Evolutionary conservation across 2,888 invertebrate genomes (phyloP).

Genomic region (Leptinotarsa haldemani): DNA sequence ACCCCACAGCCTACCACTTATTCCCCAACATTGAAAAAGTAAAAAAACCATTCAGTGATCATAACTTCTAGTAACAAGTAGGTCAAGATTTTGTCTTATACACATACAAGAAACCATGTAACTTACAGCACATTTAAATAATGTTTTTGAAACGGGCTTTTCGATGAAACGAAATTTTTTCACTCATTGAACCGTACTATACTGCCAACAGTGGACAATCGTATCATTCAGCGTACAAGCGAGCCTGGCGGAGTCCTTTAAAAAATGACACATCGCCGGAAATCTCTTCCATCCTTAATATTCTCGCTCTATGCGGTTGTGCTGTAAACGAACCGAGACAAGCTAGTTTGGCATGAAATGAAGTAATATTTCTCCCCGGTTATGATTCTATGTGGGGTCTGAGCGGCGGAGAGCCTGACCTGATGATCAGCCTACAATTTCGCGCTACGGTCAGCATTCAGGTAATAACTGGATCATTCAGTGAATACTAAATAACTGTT

Average conservation of each 20-base stretch:
- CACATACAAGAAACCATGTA: no score
- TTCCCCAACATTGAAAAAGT: no score
- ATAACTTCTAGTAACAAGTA: no score
- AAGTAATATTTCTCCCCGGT: conserved; percentile 43
- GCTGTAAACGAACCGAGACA: conserved; percentile 41
- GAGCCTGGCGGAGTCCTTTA: background rate
- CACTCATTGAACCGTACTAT: background rate
- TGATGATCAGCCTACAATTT: conserved; percentile 52
- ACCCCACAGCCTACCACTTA: no score
- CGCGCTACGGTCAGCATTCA: conserved; percentile 56
- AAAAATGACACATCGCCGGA: conserved; percentile 11
- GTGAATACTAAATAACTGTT: conserved; percentile 52
- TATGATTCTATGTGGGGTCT: conserved; percentile 42
- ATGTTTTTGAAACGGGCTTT: no score
- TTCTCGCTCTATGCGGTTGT: background rate
- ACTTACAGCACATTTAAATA: no score
- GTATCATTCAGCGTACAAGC: background rate
- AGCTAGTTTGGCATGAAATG: conserved; percentile 43
- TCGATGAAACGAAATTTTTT: background rate
- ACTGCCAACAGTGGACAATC: background rate
- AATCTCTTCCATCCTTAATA: conserved; percentile 13
- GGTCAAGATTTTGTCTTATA: no score
- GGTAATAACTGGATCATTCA: conserved; percentile 49
- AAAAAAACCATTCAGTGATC: no score
- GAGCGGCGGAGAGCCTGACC: conserved; percentile 29